Conservation (phyloP, 1,140 invertebrate species). For the Solen grandis region DNA sequence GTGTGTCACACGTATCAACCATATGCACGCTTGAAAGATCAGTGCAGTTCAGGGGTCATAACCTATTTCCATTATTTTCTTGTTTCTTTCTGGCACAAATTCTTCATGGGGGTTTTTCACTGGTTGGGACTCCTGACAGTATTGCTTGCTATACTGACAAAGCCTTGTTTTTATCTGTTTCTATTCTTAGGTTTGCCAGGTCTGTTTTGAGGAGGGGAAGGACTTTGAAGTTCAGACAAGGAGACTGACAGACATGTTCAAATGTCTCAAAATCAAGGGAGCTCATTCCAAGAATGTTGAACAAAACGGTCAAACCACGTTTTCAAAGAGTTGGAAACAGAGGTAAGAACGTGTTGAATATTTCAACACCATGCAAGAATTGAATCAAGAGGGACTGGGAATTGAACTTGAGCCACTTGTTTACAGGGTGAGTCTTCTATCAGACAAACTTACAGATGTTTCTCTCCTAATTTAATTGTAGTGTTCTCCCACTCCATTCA, state of each 20-base stretch:
- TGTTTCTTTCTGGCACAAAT: neutral
- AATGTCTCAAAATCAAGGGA: slow-evolving; percentile 14
- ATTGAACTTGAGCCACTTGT: too few relatives aligned
- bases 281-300: neutral
- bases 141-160: too few relatives aligned
- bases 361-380: too few relatives aligned
- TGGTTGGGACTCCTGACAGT: too few relatives aligned
- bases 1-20: too few relatives aligned
- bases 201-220: slow-evolving; percentile 69
- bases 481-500: too few relatives aligned
- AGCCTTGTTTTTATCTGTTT: slow-evolving; percentile 15
- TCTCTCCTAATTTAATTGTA: too few relatives aligned
- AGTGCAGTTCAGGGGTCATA: neutral
- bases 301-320: slow-evolving; percentile 9
- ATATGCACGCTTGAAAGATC: neutral
- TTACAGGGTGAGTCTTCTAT: too few relatives aligned
- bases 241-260: slow-evolving; percentile 56
- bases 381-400: too few relatives aligned
- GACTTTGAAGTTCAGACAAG: slow-evolving; percentile 56
- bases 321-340: slow-evolving; percentile 53
- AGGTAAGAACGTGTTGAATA: too few relatives aligned
- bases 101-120: neutral
- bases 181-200: slow-evolving; percentile 67
- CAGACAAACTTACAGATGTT: too few relatives aligned
- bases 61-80: neutral